Base-by-base conservation (phyloP, 2,888 invertebrate genomes). In the Allacma fusca region DNA sequence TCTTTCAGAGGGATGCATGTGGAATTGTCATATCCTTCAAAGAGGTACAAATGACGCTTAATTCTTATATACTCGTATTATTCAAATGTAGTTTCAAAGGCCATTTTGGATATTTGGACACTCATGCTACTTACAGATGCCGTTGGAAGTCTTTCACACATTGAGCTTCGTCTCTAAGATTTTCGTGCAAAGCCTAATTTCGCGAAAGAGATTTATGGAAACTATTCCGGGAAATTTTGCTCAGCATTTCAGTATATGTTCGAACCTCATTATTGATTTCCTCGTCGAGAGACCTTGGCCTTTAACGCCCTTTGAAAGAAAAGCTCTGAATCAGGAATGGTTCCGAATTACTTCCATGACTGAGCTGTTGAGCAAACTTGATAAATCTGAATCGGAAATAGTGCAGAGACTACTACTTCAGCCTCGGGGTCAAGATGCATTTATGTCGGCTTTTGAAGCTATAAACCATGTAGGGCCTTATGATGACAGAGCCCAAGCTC, bases 271-370 rank as follows among this genome's bases (percentile, higher is more conserved):
- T 0, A 19, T 74, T 0, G 24, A 62, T 1, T 43, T 75, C 44
- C 4, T 72, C 7, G 2, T 7, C 4, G 9, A 9, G 0, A 29
- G 79, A 2, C 5, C 16, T 19, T 81, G 79, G 78, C 81, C 81
- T 0, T 28, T 79, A 13, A 78, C 79, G 23, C 78, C 69, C 0
- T 78, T 78, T 29, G 78, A 79, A 26, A 65, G 75, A 19, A 62
- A 40, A 13, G 28, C 50, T 0, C 5, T 77, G 1, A 21, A 19
- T 0, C n/a, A 13, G 23, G 81, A 81, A 43, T 40, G 78, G 40
- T 9, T 65, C 13, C 62, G 81, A 1, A 1, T 81, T 16, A 40
- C 50, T 7, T 77, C 79, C 64, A 28, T 26, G 5, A 26, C 23
- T 0, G 5, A 16, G 21, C 59, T 79, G 2, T 79, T 69, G 44